Percentiles rank a stretch among this genome's conserved stretches.
Evolutionary conservation across 2,113 vertebrate genomes (phyloP).

Genomic region (Apaloderma vittatum): DNA sequence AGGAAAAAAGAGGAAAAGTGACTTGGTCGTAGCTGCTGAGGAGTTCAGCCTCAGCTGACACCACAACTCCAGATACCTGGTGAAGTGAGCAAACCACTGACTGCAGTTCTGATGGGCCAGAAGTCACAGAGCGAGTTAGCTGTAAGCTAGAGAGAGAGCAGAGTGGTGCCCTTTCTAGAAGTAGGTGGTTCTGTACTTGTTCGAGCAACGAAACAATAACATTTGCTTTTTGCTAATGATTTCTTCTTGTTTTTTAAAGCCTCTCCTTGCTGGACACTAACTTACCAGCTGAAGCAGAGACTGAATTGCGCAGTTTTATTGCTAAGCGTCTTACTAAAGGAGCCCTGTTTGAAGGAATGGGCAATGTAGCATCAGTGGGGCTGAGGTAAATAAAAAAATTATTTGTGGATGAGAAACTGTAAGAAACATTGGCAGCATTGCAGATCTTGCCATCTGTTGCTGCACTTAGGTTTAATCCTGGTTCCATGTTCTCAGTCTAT

Average conservation of each 20-base stretch:
- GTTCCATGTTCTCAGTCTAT: background rate
- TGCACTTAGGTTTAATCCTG: background rate
- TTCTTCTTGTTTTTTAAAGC: constrained; percentile 73
- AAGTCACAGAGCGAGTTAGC: background rate
- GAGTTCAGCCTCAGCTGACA: background rate
- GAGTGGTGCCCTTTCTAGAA: background rate
- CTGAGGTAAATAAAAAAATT: constrained; percentile 84
- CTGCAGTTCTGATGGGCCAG: background rate
- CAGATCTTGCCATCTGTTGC: background rate
- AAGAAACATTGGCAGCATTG: background rate
- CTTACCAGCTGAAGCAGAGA: constrained; percentile 89
- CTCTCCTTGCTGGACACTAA: constrained; percentile 91
- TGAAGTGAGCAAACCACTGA: background rate
- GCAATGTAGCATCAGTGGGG: constrained; percentile 90
- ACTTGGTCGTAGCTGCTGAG: background rate
- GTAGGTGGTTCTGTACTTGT: background rate
- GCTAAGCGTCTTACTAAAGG: constrained; percentile 93
- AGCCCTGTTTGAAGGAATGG: constrained; percentile 93
- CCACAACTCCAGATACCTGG: background rate
- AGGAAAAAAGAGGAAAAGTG: background rate
- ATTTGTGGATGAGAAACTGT: constrained; percentile 14
- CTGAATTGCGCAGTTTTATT: constrained; percentile 89
- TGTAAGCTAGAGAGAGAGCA: background rate
- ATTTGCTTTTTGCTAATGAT: background rate
- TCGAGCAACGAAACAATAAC: background rate